phyloP scores from a whole-genome alignment of 2,797 vertebrate species.

The Pteronotus mesoamericanus region DNA sequence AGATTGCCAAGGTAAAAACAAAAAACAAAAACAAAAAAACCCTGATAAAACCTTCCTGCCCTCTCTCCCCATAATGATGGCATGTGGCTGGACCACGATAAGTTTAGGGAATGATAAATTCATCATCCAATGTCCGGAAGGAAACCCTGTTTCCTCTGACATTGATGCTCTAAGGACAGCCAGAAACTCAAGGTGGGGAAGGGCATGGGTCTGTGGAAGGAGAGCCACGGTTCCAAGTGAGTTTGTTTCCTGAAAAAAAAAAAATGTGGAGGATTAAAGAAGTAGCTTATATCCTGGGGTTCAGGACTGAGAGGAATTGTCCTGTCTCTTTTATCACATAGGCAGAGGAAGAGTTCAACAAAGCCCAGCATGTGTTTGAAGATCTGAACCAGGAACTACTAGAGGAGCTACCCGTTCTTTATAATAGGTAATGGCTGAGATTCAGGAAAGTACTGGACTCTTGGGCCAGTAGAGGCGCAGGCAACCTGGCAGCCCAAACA shows the following conservation, averaged over 20 bases:
- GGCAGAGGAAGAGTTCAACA: conserved; percentile 92
- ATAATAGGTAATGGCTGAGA: conserved; percentile 81
- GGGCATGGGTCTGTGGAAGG: neutral
- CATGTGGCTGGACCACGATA: neutral
- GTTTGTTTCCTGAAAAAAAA: neutral
- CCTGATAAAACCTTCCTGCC: neutral
- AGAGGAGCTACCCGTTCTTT: conserved; percentile 90
- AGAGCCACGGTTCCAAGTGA: neutral
- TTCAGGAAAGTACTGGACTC: neutral
- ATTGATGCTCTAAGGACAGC: neutral
- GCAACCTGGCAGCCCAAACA: neutral
- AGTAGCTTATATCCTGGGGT: neutral
- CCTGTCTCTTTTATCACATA: conserved; percentile 64
- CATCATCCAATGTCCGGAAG: neutral
- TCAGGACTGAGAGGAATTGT: neutral
- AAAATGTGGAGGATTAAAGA: neutral
- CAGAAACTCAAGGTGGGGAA: neutral
- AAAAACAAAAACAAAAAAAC: rapidly evolving
- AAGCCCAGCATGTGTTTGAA: conserved; percentile 89
- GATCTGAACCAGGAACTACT: conserved; percentile 91
- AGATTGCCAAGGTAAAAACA: conserved; percentile 83
- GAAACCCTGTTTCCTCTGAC: neutral
- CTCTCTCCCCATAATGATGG: neutral
- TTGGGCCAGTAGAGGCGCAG: neutral
- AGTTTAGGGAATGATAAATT: neutral